Evolutionary conservation across 1,140 invertebrate species (phyloP), one percentile per base, ranked within the genome.

Genomic region (Lasaia peninsularis): DNA sequence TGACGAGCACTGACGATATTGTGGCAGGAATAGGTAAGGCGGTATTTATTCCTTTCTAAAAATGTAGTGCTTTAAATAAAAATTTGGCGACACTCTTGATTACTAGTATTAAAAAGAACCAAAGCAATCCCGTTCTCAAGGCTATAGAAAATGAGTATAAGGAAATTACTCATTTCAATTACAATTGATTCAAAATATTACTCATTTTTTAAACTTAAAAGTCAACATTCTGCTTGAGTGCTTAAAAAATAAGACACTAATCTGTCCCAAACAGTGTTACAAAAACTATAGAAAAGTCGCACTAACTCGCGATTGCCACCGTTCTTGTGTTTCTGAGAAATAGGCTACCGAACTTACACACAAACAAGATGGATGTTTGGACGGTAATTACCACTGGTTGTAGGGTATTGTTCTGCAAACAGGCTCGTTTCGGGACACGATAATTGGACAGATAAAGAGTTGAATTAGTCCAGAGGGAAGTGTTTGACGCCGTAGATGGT

Each of bases 381-480:
- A 48, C 7, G 56, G 28, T 33, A 34, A 51, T 80, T 77, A 78
- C 52, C 74, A 58, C 56, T 48, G 61, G 62, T 73, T 66, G 67
- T 55, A 24, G 32, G 59, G 59, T 56, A 71, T 70, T 72, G 71
- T 66, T 60, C 57, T 34, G 60, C 56, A 71, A 67, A 78, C 71
- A 75, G 33, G 52, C 69, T 72, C 71, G 74, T 70, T 72, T 68
- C 65, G 31, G 44, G 16, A 34, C 49, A n/a, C 40, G 75, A 63
- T 81, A 81, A 81, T 81, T 81, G 67, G 44, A 40, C 52, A 52
- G 66, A 79, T 73, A 77, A 81, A 81, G 76, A 75, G 50, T 62
- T n/a, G 62, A 77, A 77, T 78, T 78, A 73, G 74, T 73, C 63
- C 69, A 61, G 44, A 57, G 52, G 51, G 52, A 54, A 60, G 48